A percentile compares a stretch with the other conserved stretches of the same genome.
These are phyloP conservation scores for Zaprionus lachaisei DNA, from an alignment of 1,140 invertebrate species.

Conservation along the genomic window DNA sequence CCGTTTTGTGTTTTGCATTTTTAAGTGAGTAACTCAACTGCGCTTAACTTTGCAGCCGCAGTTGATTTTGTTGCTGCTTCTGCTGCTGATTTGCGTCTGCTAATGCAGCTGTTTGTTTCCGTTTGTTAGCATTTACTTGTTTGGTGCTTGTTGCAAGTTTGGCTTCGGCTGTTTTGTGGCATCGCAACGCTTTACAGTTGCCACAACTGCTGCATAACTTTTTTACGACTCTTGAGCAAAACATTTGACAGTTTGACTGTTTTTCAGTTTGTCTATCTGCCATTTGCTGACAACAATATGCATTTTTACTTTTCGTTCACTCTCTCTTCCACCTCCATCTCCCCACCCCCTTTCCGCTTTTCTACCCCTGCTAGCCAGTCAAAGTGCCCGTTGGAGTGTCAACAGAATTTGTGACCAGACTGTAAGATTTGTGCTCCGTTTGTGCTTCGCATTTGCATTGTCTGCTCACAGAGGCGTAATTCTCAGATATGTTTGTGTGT, in stretches of 20 bases:
- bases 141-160: constrained; percentile 46
- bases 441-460: constrained; percentile 16
- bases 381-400: constrained; percentile 63
- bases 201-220: constrained; percentile 32
- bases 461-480: constrained; percentile 36
- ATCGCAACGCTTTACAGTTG: constrained; percentile 44
- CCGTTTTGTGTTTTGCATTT: constrained; percentile 79
- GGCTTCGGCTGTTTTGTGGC: constrained; percentile 31
- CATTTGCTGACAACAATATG: constrained; percentile 49
- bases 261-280: constrained; percentile 36
- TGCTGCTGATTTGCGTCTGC: constrained; percentile 74
- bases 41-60: constrained; percentile 58
- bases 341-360: background rate
- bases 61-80: constrained; percentile 35
- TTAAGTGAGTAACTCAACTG: constrained; percentile 68
- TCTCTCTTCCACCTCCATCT: background rate
- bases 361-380: constrained; percentile 16
- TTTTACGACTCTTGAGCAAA: constrained; percentile 39
- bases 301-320: constrained; percentile 15
- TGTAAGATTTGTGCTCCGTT: constrained; percentile 38
- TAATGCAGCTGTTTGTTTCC: constrained; percentile 82
- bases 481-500: constrained; percentile 40
- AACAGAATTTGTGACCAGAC: constrained; percentile 47
- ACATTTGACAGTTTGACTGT: constrained; percentile 48
- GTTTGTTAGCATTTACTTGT: constrained; percentile 72